These are phyloP conservation scores for Drosophila barbarae DNA, from an alignment of 2,888 invertebrate genomes.

Conservation along the genomic window DNA sequence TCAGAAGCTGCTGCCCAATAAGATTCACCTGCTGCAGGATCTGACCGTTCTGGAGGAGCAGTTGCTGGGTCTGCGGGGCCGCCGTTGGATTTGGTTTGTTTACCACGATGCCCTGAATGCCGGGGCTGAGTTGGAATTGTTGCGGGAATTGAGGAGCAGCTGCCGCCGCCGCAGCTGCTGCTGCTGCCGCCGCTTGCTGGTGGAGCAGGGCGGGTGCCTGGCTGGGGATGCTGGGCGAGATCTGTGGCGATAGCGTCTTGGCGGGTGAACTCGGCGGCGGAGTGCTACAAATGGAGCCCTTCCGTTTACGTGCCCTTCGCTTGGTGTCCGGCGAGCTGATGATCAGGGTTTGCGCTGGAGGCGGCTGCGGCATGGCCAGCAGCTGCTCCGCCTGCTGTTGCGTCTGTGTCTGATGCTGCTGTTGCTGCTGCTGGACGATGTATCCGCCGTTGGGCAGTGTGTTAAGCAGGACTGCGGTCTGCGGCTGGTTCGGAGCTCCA, in stretches of 20 bases:
- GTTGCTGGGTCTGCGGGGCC: conserved; percentile 80
- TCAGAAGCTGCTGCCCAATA: conserved; percentile 90
- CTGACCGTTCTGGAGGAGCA: conserved; percentile 81
- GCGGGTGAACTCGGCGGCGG: conserved; percentile 69
- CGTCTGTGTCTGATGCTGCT: conserved; percentile 82
- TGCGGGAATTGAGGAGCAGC: conserved; percentile 84
- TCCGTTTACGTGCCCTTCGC: conserved; percentile 87
- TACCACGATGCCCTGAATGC: conserved; percentile 87
- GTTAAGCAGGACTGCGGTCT: conserved; percentile 90
- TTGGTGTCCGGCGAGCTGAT: conserved; percentile 86
- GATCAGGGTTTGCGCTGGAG: conserved; percentile 81
- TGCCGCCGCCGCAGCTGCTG: conserved; percentile 80
- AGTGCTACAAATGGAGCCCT: conserved; percentile 80
- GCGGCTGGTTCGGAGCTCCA: conserved; percentile 79
- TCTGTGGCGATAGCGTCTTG: conserved; percentile 77
- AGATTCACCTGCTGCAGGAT: conserved; percentile 91
- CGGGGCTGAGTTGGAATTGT: conserved; percentile 87
- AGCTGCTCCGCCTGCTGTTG: conserved; percentile 76
- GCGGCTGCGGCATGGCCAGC: conserved; percentile 60
- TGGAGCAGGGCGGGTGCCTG: conserved; percentile 68
- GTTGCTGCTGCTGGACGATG: conserved; percentile 85
- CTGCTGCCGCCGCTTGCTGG: conserved; percentile 57
- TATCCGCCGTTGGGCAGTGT: conserved; percentile 89
- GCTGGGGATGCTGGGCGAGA: conserved; percentile 78
- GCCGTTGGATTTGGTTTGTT: conserved; percentile 79